These are phyloP conservation scores for Keiferia lycopersicella DNA, from an alignment of 2,888 invertebrate species.

Conservation along the genomic window DNA sequence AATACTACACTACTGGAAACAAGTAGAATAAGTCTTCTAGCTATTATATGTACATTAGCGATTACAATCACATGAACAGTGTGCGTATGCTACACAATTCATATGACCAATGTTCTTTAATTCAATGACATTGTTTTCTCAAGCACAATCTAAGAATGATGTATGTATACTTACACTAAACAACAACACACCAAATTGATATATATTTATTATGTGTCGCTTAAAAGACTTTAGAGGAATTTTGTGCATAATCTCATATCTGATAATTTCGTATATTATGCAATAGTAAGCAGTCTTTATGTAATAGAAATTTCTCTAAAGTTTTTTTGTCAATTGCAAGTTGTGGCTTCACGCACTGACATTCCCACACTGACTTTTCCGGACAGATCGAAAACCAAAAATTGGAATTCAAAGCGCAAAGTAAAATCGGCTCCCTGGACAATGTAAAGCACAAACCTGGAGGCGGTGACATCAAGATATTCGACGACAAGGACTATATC, in stretches of 20 bases:
- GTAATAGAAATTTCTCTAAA: background rate
- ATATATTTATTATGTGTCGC: slow-evolving; percentile 8
- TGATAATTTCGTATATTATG: no score
- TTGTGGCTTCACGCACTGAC: slow-evolving; percentile 21
- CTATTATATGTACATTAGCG: background rate
- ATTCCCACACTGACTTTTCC: slow-evolving; percentile 63
- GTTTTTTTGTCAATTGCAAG: background rate
- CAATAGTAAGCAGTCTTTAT: background rate
- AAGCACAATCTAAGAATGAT: background rate
- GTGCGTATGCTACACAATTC: background rate
- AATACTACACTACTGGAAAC: slow-evolving; percentile 37
- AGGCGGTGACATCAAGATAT: slow-evolving; percentile 96
- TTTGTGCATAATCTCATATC: background rate
- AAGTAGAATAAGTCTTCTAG: slow-evolving; percentile 3
- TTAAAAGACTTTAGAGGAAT: background rate
- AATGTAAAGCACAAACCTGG: slow-evolving; percentile 95
- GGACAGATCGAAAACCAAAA: slow-evolving; percentile 93
- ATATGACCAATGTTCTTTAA: background rate
- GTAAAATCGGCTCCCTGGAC: slow-evolving; percentile 95
- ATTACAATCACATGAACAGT: background rate
- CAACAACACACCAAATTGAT: background rate
- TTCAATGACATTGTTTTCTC: background rate
- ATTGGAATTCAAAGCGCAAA: slow-evolving; percentile 94
- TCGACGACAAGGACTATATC: slow-evolving; percentile 95
- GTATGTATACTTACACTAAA: background rate